Evolutionary conservation across 92 coral and sea anemone genomes (phyloP).

Genomic region (Meandrina meandrites): DNA sequence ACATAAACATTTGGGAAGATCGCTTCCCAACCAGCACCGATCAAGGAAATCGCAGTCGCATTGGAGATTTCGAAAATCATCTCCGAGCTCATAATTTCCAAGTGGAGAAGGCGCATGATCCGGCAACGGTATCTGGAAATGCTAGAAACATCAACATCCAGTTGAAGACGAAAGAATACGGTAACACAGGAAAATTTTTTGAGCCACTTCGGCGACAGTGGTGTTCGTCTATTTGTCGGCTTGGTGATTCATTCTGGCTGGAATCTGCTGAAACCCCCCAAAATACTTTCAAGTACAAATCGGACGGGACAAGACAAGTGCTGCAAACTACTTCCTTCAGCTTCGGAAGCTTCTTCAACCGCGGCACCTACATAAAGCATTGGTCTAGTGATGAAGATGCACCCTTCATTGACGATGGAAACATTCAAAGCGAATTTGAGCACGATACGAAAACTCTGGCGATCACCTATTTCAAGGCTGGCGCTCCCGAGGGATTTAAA

Average conservation of each 20-base stretch:
- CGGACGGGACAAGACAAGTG: conserved; percentile 42
- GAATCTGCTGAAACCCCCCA: conserved; percentile 58
- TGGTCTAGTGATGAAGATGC: conserved; percentile 46
- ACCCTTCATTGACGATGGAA: conserved; percentile 19
- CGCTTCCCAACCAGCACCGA: not conserved
- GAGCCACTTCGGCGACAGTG: conserved; percentile 60
- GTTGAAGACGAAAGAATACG: conserved; percentile 23
- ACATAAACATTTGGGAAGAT: conserved; percentile 4
- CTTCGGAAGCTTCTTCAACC: conserved; percentile 69
- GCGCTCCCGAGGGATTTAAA: not conserved
- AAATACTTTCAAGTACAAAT: conserved; percentile 52
- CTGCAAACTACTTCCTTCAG: conserved; percentile 58
- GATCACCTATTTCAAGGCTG: conserved; percentile 46
- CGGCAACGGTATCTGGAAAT: not conserved
- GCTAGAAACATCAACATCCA: conserved; percentile 16
- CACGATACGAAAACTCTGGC: conserved; percentile 73
- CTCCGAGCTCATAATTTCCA: conserved; percentile 1
- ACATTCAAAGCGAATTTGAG: conserved; percentile 66
- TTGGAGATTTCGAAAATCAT: conserved; percentile 3
- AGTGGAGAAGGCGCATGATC: conserved; percentile 10
- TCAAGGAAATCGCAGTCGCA: not conserved
- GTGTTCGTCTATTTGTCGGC: conserved; percentile 46
- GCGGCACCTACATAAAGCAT: conserved; percentile 70
- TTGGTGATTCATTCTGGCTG: conserved; percentile 70
- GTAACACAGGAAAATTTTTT: conserved; percentile 42